Evolutionary conservation across 2,888 invertebrate genomes (phyloP), one percentile per base, ranked within the genome.

Genomic region (Sinhomidia bicolor): DNA sequence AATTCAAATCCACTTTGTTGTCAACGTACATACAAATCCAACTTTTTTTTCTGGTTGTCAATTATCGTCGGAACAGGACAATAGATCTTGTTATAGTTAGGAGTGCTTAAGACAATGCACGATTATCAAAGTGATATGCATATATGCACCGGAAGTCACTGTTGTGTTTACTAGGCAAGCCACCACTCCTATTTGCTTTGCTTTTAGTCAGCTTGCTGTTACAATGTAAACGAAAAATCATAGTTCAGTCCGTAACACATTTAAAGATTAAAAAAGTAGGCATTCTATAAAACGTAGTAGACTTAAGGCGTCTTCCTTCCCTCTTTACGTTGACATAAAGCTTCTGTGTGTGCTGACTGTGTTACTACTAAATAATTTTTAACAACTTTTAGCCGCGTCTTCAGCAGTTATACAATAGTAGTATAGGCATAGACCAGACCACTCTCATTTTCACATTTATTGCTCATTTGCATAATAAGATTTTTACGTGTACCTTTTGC

Each of bases 61-160:
- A 79, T 85, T 85, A 85, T 65, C 47, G 78, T 79, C 41, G 68
- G 78, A 78, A 62, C 78, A 85, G 78, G 85, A 85, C 85, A 85
- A 85, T 78, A 79, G 85, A 85, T 85, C 85, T 79, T 62, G 65
- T 65, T 79, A 65, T 51, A 65, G 85, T 65, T 85, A 51, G 36
- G 41, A 20, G 20, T 71, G 68, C 7, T 44, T 20, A 76, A 85
- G 36, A 85, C 85, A 85, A 85, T 85, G 17, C 57, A 65, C 41
- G 79, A 85, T 85, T 65, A 78, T 78, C 79, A 78, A 85, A 78
- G 65, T 26, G 51, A 79, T 85, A 36, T 79, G 12, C 54, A 54
- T 74, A 41, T 79, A 47, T 85, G 36, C 85, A 68, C 79, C 79
- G 85, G 79, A 79, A 78, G 85, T 79, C 7, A 57, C 4, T 57